Evolutionary conservation across 2,113 vertebrate genomes (phyloP).

Genomic region (Condylura cristata): DNA sequence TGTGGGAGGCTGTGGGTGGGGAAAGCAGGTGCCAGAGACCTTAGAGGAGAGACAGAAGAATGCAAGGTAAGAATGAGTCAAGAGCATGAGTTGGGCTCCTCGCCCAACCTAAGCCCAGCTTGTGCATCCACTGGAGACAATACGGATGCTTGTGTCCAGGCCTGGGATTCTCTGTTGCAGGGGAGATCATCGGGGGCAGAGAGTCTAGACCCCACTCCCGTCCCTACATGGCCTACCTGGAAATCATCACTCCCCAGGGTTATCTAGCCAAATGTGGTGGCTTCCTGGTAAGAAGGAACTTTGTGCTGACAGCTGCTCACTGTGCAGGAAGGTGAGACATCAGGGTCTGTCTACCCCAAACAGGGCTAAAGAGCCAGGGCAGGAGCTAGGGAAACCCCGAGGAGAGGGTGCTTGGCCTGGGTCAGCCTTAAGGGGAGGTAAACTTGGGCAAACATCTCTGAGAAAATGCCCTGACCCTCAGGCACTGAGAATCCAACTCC

Average conservation of each 20-base stretch:
- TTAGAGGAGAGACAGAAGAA: not conserved
- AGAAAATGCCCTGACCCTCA: not conserved
- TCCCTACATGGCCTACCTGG: conserved; percentile 71
- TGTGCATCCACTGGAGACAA: not conserved
- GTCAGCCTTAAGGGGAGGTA: not conserved
- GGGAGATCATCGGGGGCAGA: conserved; percentile 60
- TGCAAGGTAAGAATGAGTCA: too few species aligned
- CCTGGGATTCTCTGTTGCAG: conserved; percentile 52
- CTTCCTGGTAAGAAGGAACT: conserved; percentile 66
- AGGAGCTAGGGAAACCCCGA: not conserved
- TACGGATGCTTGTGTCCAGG: not conserved
- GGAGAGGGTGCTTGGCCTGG: not conserved
- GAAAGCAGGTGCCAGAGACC: not conserved
- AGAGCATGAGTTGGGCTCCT: too few species aligned
- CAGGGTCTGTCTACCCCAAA: not conserved
- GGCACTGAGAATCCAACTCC: not conserved
- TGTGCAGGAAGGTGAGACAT: conserved; percentile 66
- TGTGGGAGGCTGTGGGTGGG: not conserved
- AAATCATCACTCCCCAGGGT: not conserved
- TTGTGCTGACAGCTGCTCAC: conserved; percentile 67
- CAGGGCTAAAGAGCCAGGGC: not conserved
- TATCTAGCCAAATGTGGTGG: rapidly evolving
- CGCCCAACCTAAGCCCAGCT: not conserved
- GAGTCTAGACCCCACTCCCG: conserved; percentile 69
- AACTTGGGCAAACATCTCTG: not conserved